A percentile compares a stretch with the other conserved stretches of the same genome.
Conservation (phyloP, 2,113 vertebrate genomes). For the Clarias batrachus region DNA sequence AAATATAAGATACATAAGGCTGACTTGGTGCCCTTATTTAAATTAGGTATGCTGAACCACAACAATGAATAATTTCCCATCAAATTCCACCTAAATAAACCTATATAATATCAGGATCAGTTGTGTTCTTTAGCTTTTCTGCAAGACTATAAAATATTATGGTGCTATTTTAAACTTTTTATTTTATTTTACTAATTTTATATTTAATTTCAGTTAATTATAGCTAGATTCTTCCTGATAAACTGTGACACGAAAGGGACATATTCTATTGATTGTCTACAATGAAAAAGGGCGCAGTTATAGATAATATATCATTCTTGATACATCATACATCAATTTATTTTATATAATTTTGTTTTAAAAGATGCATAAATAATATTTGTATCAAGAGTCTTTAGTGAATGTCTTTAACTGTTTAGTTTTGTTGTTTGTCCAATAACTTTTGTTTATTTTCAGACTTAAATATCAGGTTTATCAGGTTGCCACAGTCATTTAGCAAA, state of each 20-base stretch:
- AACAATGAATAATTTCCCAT: constrained; percentile 9
- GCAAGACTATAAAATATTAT: neutral
- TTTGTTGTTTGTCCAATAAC: neutral
- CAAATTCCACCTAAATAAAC: neutral
- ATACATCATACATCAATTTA: neutral
- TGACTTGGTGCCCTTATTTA: neutral
- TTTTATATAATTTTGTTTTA: neutral
- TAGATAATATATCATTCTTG: neutral
- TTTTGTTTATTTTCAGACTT: neutral
- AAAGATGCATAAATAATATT: neutral
- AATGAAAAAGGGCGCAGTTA: neutral
- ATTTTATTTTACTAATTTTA: neutral
- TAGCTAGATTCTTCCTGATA: neutral
- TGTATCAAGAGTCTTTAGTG: neutral
- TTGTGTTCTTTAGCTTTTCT: constrained; percentile 2
- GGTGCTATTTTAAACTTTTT: neutral
- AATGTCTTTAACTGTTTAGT: neutral
- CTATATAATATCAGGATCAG: neutral
- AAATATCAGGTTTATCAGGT: neutral
- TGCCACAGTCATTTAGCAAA: neutral
- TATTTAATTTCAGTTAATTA: neutral
- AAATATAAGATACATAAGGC: neutral
- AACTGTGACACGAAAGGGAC: neutral
- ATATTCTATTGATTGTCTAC: neutral
- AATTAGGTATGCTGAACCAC: constrained; percentile 4